These are phyloP conservation scores for Macrotrachela quadricornifera DNA, from an alignment of 1,140 invertebrate species.

Conservation along the genomic window DNA sequence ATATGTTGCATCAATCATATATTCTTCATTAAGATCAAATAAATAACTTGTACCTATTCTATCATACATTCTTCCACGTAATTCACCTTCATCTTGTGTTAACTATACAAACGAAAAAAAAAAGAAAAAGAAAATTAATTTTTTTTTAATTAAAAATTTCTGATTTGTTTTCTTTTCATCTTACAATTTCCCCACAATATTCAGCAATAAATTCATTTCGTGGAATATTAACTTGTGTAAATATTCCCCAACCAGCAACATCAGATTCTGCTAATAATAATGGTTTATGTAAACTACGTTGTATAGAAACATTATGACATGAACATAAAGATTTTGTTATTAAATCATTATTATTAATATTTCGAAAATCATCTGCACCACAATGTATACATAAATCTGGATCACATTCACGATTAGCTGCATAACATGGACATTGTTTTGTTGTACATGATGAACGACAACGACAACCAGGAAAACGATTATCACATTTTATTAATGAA, in stretches of 20 bases:
- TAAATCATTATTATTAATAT: not conserved
- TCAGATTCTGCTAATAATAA: slow-evolving; percentile 85
- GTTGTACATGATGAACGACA: slow-evolving; percentile 96
- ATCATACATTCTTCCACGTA: slow-evolving; percentile 94
- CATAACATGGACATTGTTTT: slow-evolving; percentile 92
- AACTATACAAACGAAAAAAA: slow-evolving; percentile 10
- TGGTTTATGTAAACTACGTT: slow-evolving; percentile 60
- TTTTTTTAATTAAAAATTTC: no score
- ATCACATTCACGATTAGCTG: slow-evolving; percentile 91
- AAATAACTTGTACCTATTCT: slow-evolving; percentile 98
- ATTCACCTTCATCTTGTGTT: slow-evolving; percentile 86
- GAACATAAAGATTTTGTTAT: slow-evolving; percentile 24
- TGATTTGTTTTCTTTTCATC: no score
- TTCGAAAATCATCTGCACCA: slow-evolving; percentile 42
- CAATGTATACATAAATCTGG: slow-evolving; percentile 92
- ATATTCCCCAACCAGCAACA: slow-evolving; percentile 97
- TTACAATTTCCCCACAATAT: slow-evolving; percentile 69
- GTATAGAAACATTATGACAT: slow-evolving; percentile 87
- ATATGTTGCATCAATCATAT: slow-evolving; percentile 90
- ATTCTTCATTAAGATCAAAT: slow-evolving; percentile 94
- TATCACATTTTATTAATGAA: slow-evolving; percentile 51
- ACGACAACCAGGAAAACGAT: slow-evolving; percentile 86
- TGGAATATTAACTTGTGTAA: slow-evolving; percentile 65
- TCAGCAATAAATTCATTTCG: slow-evolving; percentile 99
- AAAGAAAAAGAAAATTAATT: no score